Percentiles rank a stretch among this genome's conserved stretches.
Evolutionary conservation across 2,888 invertebrate species (phyloP).

Genomic region (Pyrrhia umbra): DNA sequence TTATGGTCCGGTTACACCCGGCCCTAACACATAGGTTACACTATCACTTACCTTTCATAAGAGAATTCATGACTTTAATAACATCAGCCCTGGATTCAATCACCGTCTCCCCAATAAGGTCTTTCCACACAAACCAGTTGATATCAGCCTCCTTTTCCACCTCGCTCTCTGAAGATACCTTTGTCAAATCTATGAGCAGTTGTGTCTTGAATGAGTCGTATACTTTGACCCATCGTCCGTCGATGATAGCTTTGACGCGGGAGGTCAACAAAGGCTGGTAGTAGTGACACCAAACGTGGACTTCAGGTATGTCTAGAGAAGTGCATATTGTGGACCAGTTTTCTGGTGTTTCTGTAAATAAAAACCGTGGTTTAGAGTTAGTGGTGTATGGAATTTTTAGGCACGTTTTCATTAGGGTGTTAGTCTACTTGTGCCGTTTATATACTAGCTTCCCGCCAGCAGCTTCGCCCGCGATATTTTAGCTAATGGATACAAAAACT

Average conservation of each 20-base stretch:
- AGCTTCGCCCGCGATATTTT: no score
- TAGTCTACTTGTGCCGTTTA: no score
- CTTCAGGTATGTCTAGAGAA: constrained; percentile 88
- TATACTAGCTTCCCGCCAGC: no score
- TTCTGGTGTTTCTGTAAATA: constrained; percentile 88
- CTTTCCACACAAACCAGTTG: constrained; percentile 94
- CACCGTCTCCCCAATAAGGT: constrained; percentile 89
- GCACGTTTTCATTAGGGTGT: no score
- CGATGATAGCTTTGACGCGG: constrained; percentile 91
- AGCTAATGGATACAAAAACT: no score
- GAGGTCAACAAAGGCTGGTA: constrained; percentile 94
- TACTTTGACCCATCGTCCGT: constrained; percentile 80
- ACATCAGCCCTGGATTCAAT: constrained; percentile 86
- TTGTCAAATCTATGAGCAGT: constrained; percentile 81
- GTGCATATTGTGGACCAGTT: constrained; percentile 92
- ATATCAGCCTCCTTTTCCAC: constrained; percentile 91
- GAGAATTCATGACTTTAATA: constrained; percentile 84
- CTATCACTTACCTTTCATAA: constrained; percentile 82
- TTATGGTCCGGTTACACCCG: no score
- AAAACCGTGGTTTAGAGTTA: no score
- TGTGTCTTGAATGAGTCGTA: constrained; percentile 82
- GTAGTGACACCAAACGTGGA: constrained; percentile 93
- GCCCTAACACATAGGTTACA: background rate
- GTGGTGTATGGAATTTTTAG: no score
- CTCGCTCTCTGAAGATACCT: constrained; percentile 83